Percentiles rank a stretch among this genome's conserved stretches.
Conservation (phyloP, 1,140 invertebrate species). For the Drosophila littoralis region DNA sequence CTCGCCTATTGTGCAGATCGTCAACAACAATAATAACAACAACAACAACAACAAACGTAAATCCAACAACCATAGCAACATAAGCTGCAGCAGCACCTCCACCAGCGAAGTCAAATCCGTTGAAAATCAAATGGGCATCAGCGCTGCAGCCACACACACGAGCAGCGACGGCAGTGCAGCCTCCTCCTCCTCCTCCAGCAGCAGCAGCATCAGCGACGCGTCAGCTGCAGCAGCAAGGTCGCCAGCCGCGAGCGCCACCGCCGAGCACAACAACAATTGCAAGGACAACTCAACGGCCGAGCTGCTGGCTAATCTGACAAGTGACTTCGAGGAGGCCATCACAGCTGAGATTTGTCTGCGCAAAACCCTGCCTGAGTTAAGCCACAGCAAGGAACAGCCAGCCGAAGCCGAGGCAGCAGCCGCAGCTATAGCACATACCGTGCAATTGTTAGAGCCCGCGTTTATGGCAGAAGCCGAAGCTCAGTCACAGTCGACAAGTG, state of each 20-base stretch:
- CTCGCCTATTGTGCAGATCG: slow-evolving; percentile 31
- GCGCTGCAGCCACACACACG: slow-evolving; percentile 61
- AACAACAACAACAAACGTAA: slow-evolving; percentile 44
- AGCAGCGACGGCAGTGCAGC: slow-evolving; percentile 30
- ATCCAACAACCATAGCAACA: slow-evolving; percentile 36
- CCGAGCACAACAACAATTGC: slow-evolving; percentile 46
- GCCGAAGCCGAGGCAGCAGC: slow-evolving; percentile 2
- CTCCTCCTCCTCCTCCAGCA: neutral
- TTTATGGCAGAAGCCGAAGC: slow-evolving; percentile 18
- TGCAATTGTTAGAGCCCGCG: slow-evolving; percentile 8
- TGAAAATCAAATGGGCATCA: slow-evolving; percentile 77
- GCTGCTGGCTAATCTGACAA: slow-evolving; percentile 71
- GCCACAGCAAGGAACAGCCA: slow-evolving; percentile 60
- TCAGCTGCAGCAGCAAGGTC: slow-evolving; percentile 9
- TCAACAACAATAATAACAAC: slow-evolving; percentile 27
- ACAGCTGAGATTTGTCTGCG: slow-evolving; percentile 77
- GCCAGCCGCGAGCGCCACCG: neutral
- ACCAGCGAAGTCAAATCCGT: slow-evolving; percentile 10
- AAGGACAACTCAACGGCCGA: slow-evolving; percentile 74
- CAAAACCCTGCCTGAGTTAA: slow-evolving; percentile 74
- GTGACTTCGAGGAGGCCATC: slow-evolving; percentile 70
- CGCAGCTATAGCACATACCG: neutral
- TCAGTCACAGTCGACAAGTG: slow-evolving; percentile 16
- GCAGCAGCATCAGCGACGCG: slow-evolving; percentile 33
- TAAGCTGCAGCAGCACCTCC: slow-evolving; percentile 1